These are phyloP conservation scores for Pachypeltis micranthus DNA, from an alignment of 1,140 invertebrate species.

Conservation along the genomic window DNA sequence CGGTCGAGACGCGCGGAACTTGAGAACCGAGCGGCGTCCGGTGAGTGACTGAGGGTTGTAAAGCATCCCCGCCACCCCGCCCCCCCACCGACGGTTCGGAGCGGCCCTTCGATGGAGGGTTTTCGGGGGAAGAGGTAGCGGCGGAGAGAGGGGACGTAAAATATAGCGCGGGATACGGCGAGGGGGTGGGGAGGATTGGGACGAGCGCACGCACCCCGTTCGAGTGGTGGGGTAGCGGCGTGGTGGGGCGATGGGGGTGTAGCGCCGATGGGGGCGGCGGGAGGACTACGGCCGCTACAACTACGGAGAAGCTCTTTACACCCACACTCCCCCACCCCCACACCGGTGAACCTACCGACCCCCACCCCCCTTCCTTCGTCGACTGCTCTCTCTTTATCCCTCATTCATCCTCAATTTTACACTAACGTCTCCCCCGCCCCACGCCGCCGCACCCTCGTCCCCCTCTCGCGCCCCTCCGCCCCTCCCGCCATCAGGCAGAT, in stretches of 20 bases:
- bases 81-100: not conserved
- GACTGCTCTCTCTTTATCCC: not conserved
- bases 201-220: slow-evolving; percentile 11
- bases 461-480: not conserved
- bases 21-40: not conserved
- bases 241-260: not conserved
- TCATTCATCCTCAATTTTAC: slow-evolving; percentile 17
- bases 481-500: too few relatives aligned
- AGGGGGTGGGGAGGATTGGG: too few relatives aligned
- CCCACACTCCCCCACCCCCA: too few relatives aligned
- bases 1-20: not conserved
- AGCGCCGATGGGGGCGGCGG: too few relatives aligned
- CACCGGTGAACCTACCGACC: too few relatives aligned
- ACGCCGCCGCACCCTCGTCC: not conserved
- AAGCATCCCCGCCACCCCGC: slow-evolving; percentile 10
- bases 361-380: not conserved
- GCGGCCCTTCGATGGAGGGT: too few relatives aligned
- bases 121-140: too few relatives aligned
- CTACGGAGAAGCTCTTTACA: too few relatives aligned
- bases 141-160: too few relatives aligned
- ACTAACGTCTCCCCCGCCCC: not conserved
- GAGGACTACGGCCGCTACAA: too few relatives aligned
- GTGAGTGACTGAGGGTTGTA: slow-evolving; percentile 16
- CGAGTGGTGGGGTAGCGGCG: not conserved
- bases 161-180: not conserved